A percentile compares a stretch with the other conserved stretches of the same genome.
These are phyloP conservation scores for Caenorhabditis becei DNA, from an alignment of 2,888 invertebrate species.

Conservation along the genomic window DNA sequence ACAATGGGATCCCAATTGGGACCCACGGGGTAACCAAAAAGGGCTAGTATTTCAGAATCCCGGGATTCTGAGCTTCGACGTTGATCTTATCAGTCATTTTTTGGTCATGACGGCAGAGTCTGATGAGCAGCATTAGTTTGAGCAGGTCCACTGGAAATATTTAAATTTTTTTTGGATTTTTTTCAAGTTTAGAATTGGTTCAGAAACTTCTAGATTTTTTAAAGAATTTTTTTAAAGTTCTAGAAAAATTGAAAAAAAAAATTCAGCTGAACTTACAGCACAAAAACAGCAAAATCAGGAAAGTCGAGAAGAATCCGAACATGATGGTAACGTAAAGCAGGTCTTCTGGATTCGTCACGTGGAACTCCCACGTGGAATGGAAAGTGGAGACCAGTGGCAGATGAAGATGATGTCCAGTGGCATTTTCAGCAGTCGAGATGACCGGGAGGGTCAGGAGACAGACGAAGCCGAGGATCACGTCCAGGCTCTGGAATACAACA, in stretches of 20 bases:
- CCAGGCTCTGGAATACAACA: conserved; percentile 29
- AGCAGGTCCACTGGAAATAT: conserved; percentile 24
- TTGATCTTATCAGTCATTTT: conserved; percentile 1
- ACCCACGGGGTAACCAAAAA: neutral
- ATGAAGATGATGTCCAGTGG: conserved; percentile 20
- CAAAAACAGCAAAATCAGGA: conserved; percentile 31
- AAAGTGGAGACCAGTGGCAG: conserved; percentile 30
- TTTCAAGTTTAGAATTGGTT: neutral
- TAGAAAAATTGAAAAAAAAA: neutral
- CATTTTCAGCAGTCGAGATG: conserved; percentile 39
- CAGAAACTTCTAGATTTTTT: too few relatives aligned
- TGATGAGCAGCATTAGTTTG: conserved; percentile 20
- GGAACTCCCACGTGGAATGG: conserved; percentile 6
- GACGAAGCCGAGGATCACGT: conserved; percentile 19
- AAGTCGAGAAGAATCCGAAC: conserved; percentile 33
- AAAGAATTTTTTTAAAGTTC: neutral
- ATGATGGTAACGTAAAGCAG: conserved; percentile 21
- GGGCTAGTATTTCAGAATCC: neutral
- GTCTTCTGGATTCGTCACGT: neutral
- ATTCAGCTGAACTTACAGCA: conserved; percentile 12
- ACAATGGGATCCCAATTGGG: neutral
- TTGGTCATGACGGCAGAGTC: neutral
- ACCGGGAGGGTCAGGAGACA: conserved; percentile 43
- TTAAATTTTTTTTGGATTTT: conserved; percentile 1
- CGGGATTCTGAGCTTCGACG: neutral